A percentile compares a stretch with the other conserved stretches of the same genome.
Conservation (phyloP, 2,888 invertebrate genomes). For the Encarsia formosa region DNA sequence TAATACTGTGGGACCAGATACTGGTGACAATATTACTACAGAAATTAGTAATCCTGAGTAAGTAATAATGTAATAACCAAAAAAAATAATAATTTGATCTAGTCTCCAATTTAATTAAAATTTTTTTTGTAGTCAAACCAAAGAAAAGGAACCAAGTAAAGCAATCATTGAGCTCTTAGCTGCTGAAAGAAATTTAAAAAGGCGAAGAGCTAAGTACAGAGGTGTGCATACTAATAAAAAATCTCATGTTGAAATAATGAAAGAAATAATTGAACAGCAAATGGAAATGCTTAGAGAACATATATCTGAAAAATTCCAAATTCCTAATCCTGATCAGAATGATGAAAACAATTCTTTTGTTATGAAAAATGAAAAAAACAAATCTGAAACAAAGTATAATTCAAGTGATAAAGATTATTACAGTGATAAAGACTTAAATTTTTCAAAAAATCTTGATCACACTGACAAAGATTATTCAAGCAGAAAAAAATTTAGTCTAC, state of each 20-base stretch:
- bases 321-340: background rate
- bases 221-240: slow-evolving; percentile 50
- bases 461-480: background rate
- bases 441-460: background rate
- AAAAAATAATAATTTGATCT: slow-evolving; percentile 1
- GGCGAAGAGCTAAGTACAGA: slow-evolving; percentile 44
- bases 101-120: slow-evolving; percentile 2
- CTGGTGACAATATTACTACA: slow-evolving; percentile 43
- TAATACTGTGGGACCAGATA: slow-evolving; percentile 41
- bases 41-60: slow-evolving; percentile 28
- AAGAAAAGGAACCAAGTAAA: slow-evolving; percentile 19
- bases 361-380: background rate
- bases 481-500: no score
- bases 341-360: background rate
- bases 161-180: slow-evolving; percentile 42
- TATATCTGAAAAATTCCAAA: slow-evolving; percentile 23
- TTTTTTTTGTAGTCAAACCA: slow-evolving; percentile 8
- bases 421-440: background rate
- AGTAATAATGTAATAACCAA: slow-evolving; percentile 3
- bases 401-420: slow-evolving; percentile 8
- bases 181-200: slow-evolving; percentile 46
- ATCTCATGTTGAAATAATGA: slow-evolving; percentile 45
- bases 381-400: background rate
- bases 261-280: slow-evolving; percentile 47
- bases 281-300: slow-evolving; percentile 46